Evolutionary conservation across 2,888 invertebrate species (phyloP).

Genomic region (Hypomecis atomaria): DNA sequence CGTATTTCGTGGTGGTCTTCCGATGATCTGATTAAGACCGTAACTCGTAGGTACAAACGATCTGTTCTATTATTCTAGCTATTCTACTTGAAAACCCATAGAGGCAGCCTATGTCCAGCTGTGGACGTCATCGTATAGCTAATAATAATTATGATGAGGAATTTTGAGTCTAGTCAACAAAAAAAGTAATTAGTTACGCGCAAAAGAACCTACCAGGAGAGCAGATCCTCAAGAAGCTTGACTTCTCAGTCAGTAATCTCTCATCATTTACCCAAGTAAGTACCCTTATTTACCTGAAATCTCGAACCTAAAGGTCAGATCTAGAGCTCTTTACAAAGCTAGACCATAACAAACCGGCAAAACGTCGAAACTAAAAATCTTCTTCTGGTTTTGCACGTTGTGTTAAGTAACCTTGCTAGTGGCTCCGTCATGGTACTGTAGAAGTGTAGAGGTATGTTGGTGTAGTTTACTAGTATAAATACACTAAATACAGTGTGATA

Average conservation of each 20-base stretch:
- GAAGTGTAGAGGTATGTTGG: background rate
- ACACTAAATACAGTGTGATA: slow-evolving; percentile 34
- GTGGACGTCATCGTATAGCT: too few relatives aligned
- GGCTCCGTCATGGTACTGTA: background rate
- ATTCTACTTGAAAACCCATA: too few relatives aligned
- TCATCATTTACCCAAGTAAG: slow-evolving; percentile 1
- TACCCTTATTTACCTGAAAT: slow-evolving; percentile 6
- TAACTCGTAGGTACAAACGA: too few relatives aligned
- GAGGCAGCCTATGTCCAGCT: too few relatives aligned
- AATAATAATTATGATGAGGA: too few relatives aligned
- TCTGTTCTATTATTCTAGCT: too few relatives aligned
- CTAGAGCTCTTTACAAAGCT: slow-evolving; percentile 7
- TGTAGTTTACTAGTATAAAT: slow-evolving; percentile 10
- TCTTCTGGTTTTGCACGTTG: background rate
- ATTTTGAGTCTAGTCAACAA: too few relatives aligned
- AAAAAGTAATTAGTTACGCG: too few relatives aligned
- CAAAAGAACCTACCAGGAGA: too few relatives aligned
- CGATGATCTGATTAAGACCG: too few relatives aligned
- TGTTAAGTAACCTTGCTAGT: background rate
- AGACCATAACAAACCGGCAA: background rate
- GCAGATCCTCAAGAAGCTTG: too few relatives aligned
- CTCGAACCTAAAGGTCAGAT: slow-evolving; percentile 21
- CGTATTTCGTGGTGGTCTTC: too few relatives aligned
- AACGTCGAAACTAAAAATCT: background rate
- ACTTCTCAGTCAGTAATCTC: background rate